phyloP scores from a whole-genome alignment of 1,140 invertebrate species.

The Nymphalis io region DNA sequence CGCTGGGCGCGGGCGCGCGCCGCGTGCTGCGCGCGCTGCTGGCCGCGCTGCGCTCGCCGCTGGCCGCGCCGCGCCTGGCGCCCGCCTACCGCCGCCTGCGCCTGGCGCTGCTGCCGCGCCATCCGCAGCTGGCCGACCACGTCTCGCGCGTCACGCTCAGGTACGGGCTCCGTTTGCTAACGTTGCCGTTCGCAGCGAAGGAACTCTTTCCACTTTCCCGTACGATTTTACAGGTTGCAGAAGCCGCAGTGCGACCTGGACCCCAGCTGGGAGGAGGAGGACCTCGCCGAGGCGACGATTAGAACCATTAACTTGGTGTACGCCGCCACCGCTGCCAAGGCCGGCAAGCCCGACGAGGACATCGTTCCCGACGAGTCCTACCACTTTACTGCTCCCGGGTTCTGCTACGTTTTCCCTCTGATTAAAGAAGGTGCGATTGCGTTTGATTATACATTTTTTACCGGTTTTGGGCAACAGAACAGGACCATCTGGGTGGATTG shows the following conservation, averaged over 20 bases:
- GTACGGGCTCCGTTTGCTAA: conserved; percentile 30
- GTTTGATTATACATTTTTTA: not conserved
- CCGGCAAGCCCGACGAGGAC: conserved; percentile 23
- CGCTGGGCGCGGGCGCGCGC: conserved; percentile 84
- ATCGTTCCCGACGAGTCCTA: conserved; percentile 46
- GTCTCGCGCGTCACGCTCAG: conserved; percentile 61
- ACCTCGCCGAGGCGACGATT: conserved; percentile 82
- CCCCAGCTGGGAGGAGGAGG: conserved; percentile 88
- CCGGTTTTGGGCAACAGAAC: too few species aligned
- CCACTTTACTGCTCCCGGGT: conserved; percentile 86
- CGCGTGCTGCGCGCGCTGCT: conserved; percentile 84
- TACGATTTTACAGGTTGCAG: conserved; percentile 71
- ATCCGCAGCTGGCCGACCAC: conserved; percentile 81
- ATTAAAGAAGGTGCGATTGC: conserved; percentile 82
- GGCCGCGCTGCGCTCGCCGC: conserved; percentile 84
- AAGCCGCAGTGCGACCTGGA: conserved; percentile 91
- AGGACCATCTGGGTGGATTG: too few species aligned
- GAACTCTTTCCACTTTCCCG: not conserved
- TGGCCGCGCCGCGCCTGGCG: conserved; percentile 84
- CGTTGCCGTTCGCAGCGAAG: too few species aligned
- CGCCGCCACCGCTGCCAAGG: conserved; percentile 66
- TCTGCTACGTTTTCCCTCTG: conserved; percentile 92
- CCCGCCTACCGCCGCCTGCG: conserved; percentile 83
- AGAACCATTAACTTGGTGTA: conserved; percentile 84
- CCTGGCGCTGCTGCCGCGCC: conserved; percentile 65